Evolutionary conservation across 1,140 invertebrate genomes (phyloP).

Genomic region (Sarcophaga peregrina): DNA sequence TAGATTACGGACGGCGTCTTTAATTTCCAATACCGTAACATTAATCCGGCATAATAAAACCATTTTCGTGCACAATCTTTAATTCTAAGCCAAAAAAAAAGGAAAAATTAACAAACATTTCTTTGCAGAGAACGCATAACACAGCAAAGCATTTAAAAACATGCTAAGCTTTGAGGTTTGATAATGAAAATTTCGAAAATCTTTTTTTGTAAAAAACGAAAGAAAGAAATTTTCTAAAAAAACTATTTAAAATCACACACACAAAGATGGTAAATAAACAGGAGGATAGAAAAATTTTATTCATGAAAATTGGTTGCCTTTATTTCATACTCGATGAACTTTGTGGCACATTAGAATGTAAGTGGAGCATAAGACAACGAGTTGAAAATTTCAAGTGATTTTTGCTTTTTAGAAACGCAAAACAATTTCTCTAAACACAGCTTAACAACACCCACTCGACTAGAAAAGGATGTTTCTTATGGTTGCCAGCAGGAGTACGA

Average conservation of each 20-base stretch:
- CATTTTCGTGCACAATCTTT: neutral
- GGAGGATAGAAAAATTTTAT: too few species aligned
- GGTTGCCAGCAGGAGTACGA: too few species aligned
- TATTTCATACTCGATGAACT: too few species aligned
- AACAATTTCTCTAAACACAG: too few species aligned
- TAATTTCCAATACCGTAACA: too few species aligned
- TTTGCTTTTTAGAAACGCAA: neutral
- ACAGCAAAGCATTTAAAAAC: constrained; percentile 5
- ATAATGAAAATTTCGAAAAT: neutral
- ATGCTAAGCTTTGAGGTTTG: constrained; percentile 5
- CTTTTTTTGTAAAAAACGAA: too few species aligned
- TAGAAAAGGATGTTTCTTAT: too few species aligned
- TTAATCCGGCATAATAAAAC: too few species aligned
- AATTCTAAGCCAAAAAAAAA: neutral
- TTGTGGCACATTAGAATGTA: neutral
- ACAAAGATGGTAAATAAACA: neutral
- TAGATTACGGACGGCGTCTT: neutral
- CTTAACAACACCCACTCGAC: too few species aligned
- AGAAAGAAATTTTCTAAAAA: neutral
- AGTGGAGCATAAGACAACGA: neutral
- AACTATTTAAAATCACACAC: neutral
- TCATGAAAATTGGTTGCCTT: too few species aligned
- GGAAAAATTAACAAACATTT: neutral
- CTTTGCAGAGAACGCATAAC: neutral
- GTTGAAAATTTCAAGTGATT: constrained; percentile 20